Percentiles rank a stretch among this genome's conserved stretches.
Conservation (phyloP, 2,113 vertebrate genomes). For the Laterallus jamaicensis region DNA sequence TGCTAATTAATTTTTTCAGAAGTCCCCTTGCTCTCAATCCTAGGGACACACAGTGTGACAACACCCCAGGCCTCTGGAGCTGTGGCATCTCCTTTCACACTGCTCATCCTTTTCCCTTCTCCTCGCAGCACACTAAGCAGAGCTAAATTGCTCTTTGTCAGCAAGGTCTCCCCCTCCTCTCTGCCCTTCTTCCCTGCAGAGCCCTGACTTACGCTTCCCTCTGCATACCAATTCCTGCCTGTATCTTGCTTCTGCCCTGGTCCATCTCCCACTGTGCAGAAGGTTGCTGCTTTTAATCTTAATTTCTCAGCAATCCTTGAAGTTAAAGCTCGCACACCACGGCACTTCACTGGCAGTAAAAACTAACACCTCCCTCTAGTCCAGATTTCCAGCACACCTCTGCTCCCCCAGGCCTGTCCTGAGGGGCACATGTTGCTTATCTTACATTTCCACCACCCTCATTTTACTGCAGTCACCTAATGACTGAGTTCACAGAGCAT, state of each 20-base stretch:
- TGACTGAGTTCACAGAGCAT: rapidly evolving
- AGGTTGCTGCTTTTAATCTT: neutral
- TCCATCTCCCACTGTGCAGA: neutral
- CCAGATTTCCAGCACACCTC: neutral
- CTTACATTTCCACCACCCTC: neutral
- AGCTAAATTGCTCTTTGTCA: neutral
- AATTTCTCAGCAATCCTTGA: neutral
- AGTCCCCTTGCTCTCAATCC: neutral
- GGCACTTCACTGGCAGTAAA: neutral
- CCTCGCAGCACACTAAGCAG: rapidly evolving
- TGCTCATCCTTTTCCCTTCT: neutral
- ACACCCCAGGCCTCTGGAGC: neutral
- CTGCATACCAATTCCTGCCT: neutral
- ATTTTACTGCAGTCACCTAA: neutral
- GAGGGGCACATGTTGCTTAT: rapidly evolving
- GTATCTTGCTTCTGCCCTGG: neutral
- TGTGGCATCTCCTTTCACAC: neutral
- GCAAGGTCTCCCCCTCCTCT: neutral
- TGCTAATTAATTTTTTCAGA: neutral
- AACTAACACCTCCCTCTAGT: neutral
- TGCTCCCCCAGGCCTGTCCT: neutral
- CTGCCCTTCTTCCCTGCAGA: neutral
- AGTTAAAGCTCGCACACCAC: neutral
- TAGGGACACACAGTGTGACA: neutral
- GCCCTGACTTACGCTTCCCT: neutral